These are phyloP conservation scores for Bursaphelenchus mucronatus DNA, from an alignment of 1,140 invertebrate genomes.

Conservation along the genomic window DNA sequence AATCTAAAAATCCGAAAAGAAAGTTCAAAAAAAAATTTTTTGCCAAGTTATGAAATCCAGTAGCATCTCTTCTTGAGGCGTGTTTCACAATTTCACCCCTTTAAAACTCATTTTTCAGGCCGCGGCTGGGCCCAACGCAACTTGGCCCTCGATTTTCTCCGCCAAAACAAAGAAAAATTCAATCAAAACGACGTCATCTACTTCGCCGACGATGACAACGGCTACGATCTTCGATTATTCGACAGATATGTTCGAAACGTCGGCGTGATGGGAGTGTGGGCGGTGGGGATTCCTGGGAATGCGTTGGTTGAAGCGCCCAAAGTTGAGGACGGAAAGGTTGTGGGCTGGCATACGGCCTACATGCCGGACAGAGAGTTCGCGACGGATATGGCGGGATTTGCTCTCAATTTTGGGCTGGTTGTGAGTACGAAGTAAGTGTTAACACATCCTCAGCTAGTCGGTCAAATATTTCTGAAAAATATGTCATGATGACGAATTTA, in stretches of 20 bases:
- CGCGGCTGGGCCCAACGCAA: conserved; percentile 68
- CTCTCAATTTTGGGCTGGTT: conserved; percentile 78
- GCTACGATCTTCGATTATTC: conserved; percentile 57
- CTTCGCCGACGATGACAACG: conserved; percentile 59
- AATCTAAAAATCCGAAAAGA: too few species aligned
- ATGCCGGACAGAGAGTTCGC: conserved; percentile 84
- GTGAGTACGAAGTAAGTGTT: conserved; percentile 62
- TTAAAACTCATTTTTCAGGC: too few species aligned
- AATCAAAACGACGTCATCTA: conserved; percentile 56
- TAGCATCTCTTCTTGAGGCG: not conserved
- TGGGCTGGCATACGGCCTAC: conserved; percentile 72
- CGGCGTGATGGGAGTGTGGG: conserved; percentile 87
- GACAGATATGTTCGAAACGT: conserved; percentile 73
- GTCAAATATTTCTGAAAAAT: too few species aligned
- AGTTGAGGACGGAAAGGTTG: conserved; percentile 36
- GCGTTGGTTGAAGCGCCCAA: conserved; percentile 54
- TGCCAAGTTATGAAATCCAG: too few species aligned
- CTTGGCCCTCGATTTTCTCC: conserved; percentile 78
- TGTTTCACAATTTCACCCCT: too few species aligned
- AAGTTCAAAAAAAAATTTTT: too few species aligned
- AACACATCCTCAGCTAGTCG: too few species aligned
- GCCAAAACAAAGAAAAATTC: conserved; percentile 66
- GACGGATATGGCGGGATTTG: conserved; percentile 97
- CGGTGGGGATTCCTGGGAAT: conserved; percentile 68
- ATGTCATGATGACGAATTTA: too few species aligned